phyloP scores from a whole-genome alignment of 2,113 vertebrate species.

The Cololabis saira region DNA sequence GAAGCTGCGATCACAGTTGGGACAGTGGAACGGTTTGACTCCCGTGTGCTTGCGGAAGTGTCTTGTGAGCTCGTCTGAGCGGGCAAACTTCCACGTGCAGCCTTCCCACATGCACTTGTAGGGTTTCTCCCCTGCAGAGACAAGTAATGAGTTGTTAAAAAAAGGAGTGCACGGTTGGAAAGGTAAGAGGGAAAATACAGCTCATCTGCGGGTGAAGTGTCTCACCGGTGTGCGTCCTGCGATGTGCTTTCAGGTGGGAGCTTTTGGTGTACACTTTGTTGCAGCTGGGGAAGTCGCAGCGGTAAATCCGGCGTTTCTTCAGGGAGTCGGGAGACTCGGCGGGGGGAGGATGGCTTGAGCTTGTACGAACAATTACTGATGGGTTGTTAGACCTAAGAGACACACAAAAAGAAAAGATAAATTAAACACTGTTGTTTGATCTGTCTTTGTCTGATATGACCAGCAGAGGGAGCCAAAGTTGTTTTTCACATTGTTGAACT shows the following conservation, averaged over 20 bases:
- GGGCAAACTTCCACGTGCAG: constrained; percentile 99
- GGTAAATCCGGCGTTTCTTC: constrained; percentile 93
- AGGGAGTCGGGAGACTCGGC: constrained; percentile 93
- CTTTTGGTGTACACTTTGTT: constrained; percentile 99
- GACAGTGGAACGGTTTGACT: constrained; percentile 97
- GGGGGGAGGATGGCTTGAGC: constrained; percentile 87
- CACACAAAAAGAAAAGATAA: background rate
- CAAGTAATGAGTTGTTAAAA: background rate
- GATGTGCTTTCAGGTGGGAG: constrained; percentile 97
- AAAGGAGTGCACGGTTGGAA: background rate
- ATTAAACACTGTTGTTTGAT: background rate
- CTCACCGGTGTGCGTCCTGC: constrained; percentile 96
- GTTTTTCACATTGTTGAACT: constrained; percentile 2
- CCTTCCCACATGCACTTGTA: constrained; percentile 99
- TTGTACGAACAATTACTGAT: constrained; percentile 92
- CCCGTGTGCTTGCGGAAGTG: constrained; percentile 99
- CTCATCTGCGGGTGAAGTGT: background rate
- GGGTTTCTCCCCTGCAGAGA: constrained; percentile 91
- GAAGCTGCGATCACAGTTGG: constrained; percentile 98
- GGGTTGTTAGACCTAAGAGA: constrained; percentile 86
- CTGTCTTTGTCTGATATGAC: background rate
- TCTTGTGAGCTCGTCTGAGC: constrained; percentile 97
- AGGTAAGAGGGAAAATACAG: background rate
- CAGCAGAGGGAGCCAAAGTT: constrained; percentile 34
- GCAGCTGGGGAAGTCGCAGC: constrained; percentile 95